phyloP scores from a whole-genome alignment of 2,888 invertebrate genomes.

The Aphidoletes aphidimyza region DNA sequence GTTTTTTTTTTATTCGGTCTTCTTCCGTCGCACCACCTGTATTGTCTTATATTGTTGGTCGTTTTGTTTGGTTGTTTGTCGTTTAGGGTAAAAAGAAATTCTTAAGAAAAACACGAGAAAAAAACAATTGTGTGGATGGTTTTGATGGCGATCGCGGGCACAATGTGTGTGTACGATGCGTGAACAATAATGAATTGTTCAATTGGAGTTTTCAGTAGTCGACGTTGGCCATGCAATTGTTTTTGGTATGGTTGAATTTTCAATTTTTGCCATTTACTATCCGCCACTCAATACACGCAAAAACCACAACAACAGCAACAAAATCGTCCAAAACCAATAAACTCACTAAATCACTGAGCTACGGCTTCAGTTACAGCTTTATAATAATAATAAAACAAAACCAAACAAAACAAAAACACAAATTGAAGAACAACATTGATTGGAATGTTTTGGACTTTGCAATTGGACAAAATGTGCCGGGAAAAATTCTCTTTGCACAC shows the following conservation, averaged over 20 bases:
- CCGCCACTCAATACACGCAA: background rate
- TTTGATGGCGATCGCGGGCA: background rate
- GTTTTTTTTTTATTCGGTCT: background rate
- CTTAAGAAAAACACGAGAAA: background rate
- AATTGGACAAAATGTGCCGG: no score
- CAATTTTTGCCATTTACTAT: background rate
- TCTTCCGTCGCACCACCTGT: background rate
- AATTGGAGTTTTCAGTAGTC: background rate
- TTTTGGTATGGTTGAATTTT: background rate
- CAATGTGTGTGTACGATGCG: conserved; percentile 37
- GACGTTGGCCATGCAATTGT: background rate
- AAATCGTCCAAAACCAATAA: background rate
- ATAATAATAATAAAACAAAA: no score
- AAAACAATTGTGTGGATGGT: background rate
- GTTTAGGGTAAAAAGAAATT: background rate
- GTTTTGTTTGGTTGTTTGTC: background rate
- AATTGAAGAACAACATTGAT: background rate
- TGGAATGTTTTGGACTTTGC: no score
- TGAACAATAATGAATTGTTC: conserved; percentile 29
- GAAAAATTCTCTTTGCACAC: no score
- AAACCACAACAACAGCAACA: background rate
- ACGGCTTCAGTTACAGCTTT: no score
- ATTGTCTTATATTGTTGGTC: background rate
- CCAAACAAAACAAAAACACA: background rate
- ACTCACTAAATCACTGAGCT: background rate